These are phyloP conservation scores for Tenthredo notha DNA, from an alignment of 2,888 invertebrate genomes.

Conservation along the genomic window DNA sequence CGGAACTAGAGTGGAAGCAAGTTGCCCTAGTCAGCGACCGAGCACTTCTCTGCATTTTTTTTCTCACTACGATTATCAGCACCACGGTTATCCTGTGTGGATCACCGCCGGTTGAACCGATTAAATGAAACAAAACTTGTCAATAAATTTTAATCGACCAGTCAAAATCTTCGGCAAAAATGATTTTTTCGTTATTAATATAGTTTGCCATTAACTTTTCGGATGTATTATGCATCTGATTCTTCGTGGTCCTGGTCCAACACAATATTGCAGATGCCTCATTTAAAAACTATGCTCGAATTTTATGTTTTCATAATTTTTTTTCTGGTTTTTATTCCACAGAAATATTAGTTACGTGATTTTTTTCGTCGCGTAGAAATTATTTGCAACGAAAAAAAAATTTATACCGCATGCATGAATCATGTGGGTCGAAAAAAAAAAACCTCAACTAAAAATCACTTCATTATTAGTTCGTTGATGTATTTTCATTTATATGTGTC, in stretches of 20 bases:
- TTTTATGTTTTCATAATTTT: not conserved
- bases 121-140: constrained; percentile 59
- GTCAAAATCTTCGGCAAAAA: not conserved
- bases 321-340: not conserved
- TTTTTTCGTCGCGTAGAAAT: not conserved
- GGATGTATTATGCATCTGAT: not conserved
- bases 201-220: too few relatives aligned
- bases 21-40: constrained; percentile 90
- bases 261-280: not conserved
- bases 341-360: not conserved
- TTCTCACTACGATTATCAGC: constrained; percentile 88
- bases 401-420: not conserved
- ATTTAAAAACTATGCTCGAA: not conserved
- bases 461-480: not conserved
- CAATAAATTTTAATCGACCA: constrained; percentile 6
- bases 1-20: constrained; percentile 92
- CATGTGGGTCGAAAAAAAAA: not conserved
- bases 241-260: not conserved
- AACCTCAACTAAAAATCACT: not conserved
- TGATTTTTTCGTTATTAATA: not conserved
- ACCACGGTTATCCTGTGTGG: constrained; percentile 88
- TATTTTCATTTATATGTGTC: not conserved
- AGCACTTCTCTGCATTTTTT: constrained; percentile 87
- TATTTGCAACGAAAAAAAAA: constrained; percentile 7
- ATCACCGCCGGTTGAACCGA: constrained; percentile 79